These are phyloP conservation scores for Cryptotis parvus DNA, from an alignment of 2,113 vertebrate species.

Conservation along the genomic window DNA sequence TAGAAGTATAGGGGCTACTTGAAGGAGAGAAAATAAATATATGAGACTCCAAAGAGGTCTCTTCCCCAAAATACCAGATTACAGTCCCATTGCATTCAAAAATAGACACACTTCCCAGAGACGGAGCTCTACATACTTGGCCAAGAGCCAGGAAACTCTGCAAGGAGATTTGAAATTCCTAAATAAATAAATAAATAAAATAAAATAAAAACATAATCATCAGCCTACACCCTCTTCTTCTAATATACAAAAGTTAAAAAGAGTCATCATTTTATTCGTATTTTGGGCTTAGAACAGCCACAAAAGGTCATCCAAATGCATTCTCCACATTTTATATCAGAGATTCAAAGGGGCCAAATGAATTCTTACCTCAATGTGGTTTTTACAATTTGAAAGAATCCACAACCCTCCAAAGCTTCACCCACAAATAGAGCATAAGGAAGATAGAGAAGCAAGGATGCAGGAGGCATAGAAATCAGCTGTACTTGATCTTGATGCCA, in stretches of 20 bases:
- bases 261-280: neutral
- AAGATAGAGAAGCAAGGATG: neutral
- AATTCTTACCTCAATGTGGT: conserved; percentile 18
- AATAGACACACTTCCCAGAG: conserved; percentile 19
- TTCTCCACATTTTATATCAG: neutral
- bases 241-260: conserved; percentile 12
- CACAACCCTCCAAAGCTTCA: neutral
- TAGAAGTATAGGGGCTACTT: neutral
- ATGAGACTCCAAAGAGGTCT: neutral
- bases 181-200: neutral
- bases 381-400: neutral
- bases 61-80: neutral
- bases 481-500: fast-evolving
- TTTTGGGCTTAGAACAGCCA: neutral
- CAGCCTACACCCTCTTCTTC: conserved; percentile 5
- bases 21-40: neutral
- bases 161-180: conserved; percentile 50
- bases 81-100: conserved; percentile 36
- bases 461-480: neutral
- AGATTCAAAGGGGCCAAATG: neutral
- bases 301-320: neutral
- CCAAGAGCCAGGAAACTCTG: conserved; percentile 69
- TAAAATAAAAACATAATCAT: neutral
- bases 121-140: conserved; percentile 33
- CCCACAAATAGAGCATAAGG: neutral